These are phyloP conservation scores for Porites lutea DNA, from an alignment of 64 coral and sea anemone genomes.

Conservation along the genomic window DNA sequence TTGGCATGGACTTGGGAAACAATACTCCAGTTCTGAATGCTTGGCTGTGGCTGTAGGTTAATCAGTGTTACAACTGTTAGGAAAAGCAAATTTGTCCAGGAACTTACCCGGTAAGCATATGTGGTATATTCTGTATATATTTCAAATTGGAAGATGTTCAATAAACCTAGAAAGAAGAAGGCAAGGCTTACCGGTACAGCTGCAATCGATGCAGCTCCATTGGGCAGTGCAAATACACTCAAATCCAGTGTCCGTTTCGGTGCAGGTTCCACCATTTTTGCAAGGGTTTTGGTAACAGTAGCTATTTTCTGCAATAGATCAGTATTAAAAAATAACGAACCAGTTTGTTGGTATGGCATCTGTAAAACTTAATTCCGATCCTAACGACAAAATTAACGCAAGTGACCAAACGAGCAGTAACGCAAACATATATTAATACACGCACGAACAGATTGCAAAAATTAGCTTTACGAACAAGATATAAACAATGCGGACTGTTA, in stretches of 20 bases:
- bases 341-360: too few species aligned
- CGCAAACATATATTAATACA: too few species aligned
- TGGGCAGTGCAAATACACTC: constrained; percentile 73
- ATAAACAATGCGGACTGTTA: too few species aligned
- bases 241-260: constrained; percentile 70
- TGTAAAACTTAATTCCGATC: too few species aligned
- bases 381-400: too few species aligned
- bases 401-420: too few species aligned
- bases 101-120: too few species aligned
- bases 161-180: too few species aligned
- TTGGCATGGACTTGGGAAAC: constrained; percentile 83
- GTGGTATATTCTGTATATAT: too few species aligned
- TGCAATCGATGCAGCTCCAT: constrained; percentile 87
- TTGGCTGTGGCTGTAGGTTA: constrained; percentile 37
- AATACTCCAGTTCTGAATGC: constrained; percentile 53
- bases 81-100: background rate
- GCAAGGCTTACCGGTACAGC: constrained; percentile 75
- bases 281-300: constrained; percentile 80
- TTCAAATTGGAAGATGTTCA: too few species aligned
- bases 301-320: constrained; percentile 57
- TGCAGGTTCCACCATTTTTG: constrained; percentile 89
- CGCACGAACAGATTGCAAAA: too few species aligned
- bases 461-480: too few species aligned
- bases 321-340: background rate
- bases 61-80: background rate